A percentile compares a stretch with the other conserved stretches of the same genome.
Conservation (phyloP, 2,797 vertebrate genomes). For the Sandelia bainsii region DNA sequence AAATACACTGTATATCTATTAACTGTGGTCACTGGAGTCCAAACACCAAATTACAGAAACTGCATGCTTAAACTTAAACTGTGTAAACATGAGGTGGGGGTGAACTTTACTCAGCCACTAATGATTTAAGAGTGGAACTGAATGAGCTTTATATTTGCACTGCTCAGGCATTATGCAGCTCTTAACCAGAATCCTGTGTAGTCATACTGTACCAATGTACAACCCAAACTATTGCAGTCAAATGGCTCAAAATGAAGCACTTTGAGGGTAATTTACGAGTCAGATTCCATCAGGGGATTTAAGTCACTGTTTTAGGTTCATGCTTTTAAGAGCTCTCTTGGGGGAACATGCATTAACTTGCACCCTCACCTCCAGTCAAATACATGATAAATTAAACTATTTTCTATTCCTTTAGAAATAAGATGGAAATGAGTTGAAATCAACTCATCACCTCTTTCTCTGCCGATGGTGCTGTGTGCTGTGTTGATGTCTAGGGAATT, state of each 20-base stretch:
- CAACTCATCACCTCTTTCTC: constrained; percentile 32
- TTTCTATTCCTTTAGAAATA: constrained; percentile 55
- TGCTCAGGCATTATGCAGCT: constrained; percentile 14
- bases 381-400: constrained; percentile 60
- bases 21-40: neutral
- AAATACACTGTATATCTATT: constrained; percentile 2
- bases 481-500: constrained; percentile 53
- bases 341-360: constrained; percentile 66
- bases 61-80: constrained; percentile 3
- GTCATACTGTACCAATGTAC: neutral
- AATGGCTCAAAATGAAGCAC: constrained; percentile 32
- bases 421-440: constrained; percentile 71
- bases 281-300: constrained; percentile 48
- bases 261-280: constrained; percentile 47
- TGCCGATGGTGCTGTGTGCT: constrained; percentile 50
- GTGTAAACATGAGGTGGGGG: constrained; percentile 1
- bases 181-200: neutral
- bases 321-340: constrained; percentile 62
- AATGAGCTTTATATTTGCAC: constrained; percentile 5
- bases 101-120: neutral
- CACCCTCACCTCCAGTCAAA: constrained; percentile 61
- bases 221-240: constrained; percentile 30
- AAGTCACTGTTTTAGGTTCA: constrained; percentile 58
- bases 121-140: neutral
- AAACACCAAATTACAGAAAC: constrained; percentile 4